Conservation (phyloP, 2,888 invertebrate genomes). For the Siphonodentalium dalli region DNA sequence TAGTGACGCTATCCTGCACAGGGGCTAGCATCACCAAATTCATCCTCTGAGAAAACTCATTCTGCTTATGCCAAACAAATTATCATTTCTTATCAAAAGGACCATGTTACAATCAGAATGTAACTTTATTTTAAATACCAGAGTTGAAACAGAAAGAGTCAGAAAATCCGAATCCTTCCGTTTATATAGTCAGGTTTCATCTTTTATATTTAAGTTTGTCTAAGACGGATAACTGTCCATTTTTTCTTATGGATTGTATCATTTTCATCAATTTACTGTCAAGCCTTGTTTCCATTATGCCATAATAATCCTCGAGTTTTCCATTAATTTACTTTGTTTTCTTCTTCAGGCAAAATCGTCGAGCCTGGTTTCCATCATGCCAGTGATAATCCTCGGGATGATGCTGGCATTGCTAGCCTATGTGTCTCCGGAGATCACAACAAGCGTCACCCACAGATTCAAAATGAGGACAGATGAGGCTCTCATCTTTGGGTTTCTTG, state of each 20-base stretch:
- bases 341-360: background rate
- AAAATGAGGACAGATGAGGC: slow-evolving; percentile 53
- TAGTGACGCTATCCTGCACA: too few species aligned
- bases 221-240: background rate
- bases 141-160: too few species aligned
- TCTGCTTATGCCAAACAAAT: too few species aligned
- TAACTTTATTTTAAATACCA: too few species aligned
- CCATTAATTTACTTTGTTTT: background rate
- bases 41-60: too few species aligned
- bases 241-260: background rate
- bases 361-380: slow-evolving; percentile 49
- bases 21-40: too few species aligned
- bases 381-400: slow-evolving; percentile 68
- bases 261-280: background rate
- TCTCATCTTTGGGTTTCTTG: slow-evolving; percentile 52
- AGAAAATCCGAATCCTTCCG: too few species aligned
- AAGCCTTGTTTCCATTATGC: background rate
- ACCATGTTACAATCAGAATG: too few species aligned
- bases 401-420: slow-evolving; percentile 69
- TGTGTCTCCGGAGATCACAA: slow-evolving; percentile 63
- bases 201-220: too few species aligned
- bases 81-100: too few species aligned
- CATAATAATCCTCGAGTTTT: too few species aligned
- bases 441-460: slow-evolving; percentile 46
- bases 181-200: too few species aligned